Percentiles rank a stretch among this genome's conserved stretches.
phyloP scores from a whole-genome alignment of 2,113 vertebrate species.

The Erythrocebus patas region DNA sequence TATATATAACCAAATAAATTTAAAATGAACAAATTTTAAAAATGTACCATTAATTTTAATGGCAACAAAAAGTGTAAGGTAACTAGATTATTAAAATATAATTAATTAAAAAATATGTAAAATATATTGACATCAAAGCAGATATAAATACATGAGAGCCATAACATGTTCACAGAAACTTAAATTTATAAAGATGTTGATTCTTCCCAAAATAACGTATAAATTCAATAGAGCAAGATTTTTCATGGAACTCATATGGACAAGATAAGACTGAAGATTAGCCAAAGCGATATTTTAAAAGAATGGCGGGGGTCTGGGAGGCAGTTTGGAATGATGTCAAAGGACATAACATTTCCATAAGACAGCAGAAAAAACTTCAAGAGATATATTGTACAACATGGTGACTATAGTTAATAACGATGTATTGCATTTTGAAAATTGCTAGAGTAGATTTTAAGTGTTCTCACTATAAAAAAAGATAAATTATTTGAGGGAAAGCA shows the following conservation, averaged over 20 bases:
- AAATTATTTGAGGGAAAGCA: background rate
- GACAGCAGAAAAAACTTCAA: background rate
- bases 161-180: background rate
- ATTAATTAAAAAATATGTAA: background rate
- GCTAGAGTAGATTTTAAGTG: background rate
- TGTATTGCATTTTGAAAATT: background rate
- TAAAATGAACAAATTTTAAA: background rate
- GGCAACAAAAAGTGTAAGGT: background rate
- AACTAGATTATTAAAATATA: background rate
- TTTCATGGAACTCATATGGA: background rate
- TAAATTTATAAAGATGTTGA: background rate
- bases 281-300: background rate
- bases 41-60: background rate
- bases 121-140: background rate
- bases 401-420: background rate
- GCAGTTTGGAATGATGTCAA: background rate
- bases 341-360: background rate
- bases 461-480: background rate
- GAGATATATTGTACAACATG: background rate
- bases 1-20: background rate
- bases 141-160: background rate
- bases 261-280: background rate
- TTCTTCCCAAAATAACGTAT: background rate
- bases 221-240: background rate
- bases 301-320: background rate